A percentile compares a stretch with the other conserved stretches of the same genome.
Evolutionary conservation across 1,140 invertebrate genomes (phyloP).

Genomic region (Atta texana): DNA sequence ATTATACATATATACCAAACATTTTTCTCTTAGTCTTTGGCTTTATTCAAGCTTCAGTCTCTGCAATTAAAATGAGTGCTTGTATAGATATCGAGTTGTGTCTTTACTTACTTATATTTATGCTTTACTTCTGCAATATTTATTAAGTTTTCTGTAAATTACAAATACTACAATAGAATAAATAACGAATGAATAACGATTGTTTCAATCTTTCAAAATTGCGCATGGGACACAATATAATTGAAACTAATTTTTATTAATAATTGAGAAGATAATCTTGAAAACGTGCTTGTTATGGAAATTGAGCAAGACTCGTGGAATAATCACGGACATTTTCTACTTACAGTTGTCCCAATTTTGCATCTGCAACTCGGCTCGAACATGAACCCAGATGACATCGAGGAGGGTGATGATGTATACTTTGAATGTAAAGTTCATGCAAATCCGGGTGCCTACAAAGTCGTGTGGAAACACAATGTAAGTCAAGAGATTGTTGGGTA

Average conservation of each 20-base stretch:
- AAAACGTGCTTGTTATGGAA: neutral
- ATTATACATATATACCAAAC: too few relatives aligned
- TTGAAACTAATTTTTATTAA: neutral
- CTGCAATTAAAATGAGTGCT: constrained; percentile 2
- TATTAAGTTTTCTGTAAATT: neutral
- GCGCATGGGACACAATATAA: neutral
- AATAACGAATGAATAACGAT: neutral
- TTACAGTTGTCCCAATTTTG: constrained; percentile 91
- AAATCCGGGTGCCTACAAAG: constrained; percentile 95
- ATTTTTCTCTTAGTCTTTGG: too few relatives aligned
- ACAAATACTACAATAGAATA: neutral
- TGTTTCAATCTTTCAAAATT: constrained; percentile 13
- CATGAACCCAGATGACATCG: constrained; percentile 94
- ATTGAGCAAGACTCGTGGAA: neutral
- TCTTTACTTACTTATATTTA: neutral
- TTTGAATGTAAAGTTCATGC: constrained; percentile 95
- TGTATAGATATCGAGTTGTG: neutral
- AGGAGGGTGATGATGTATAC: constrained; percentile 96
- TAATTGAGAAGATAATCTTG: neutral
- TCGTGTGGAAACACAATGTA: constrained; percentile 96
- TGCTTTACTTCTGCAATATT: neutral
- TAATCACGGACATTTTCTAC: constrained; percentile 36
- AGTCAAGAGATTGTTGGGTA: constrained; percentile 84
- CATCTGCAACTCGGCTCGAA: constrained; percentile 92
- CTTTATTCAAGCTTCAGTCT: neutral